phyloP scores from a whole-genome alignment of 2,888 invertebrate genomes.

The Ormyrus pomaceus region DNA sequence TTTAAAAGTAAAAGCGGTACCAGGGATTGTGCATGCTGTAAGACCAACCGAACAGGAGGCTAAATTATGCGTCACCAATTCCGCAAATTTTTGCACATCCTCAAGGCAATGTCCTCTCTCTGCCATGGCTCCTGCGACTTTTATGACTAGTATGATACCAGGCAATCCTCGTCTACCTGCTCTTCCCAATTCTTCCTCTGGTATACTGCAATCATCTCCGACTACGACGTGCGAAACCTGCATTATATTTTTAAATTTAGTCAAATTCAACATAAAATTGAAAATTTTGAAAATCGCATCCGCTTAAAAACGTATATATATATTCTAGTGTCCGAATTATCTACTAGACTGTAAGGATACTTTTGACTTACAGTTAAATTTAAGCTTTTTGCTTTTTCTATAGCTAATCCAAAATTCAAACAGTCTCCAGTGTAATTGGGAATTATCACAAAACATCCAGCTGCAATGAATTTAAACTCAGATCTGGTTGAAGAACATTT shows the following conservation, averaged over 20 bases:
- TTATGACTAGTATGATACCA: slow-evolving; percentile 69
- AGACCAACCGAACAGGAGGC: slow-evolving; percentile 85
- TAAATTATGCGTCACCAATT: slow-evolving; percentile 77
- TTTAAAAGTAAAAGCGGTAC: slow-evolving; percentile 64
- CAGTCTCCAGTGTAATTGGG: slow-evolving; percentile 88
- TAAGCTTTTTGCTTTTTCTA: slow-evolving; percentile 82
- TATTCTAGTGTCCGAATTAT: too few relatives aligned
- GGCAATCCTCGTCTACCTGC: slow-evolving; percentile 77
- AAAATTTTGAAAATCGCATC: neutral
- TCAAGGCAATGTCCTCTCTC: slow-evolving; percentile 77
- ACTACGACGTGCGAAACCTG: slow-evolving; percentile 69
- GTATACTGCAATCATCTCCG: slow-evolving; percentile 73
- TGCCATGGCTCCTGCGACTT: slow-evolving; percentile 71
- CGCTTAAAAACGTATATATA: too few relatives aligned
- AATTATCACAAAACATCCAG: slow-evolving; percentile 84
- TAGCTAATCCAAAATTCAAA: slow-evolving; percentile 88
- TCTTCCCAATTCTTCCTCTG: slow-evolving; percentile 65
- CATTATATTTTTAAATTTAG: slow-evolving; percentile 23
- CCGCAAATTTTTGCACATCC: slow-evolving; percentile 73
- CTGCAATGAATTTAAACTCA: slow-evolving; percentile 65
- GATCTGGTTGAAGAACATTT: neutral
- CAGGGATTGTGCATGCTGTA: slow-evolving; percentile 83
- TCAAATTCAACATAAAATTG: neutral
- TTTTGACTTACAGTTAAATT: slow-evolving; percentile 77
- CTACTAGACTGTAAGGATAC: too few relatives aligned